phyloP scores from a whole-genome alignment of 2,113 vertebrate genomes.

The Chelonoidis abingdonii region DNA sequence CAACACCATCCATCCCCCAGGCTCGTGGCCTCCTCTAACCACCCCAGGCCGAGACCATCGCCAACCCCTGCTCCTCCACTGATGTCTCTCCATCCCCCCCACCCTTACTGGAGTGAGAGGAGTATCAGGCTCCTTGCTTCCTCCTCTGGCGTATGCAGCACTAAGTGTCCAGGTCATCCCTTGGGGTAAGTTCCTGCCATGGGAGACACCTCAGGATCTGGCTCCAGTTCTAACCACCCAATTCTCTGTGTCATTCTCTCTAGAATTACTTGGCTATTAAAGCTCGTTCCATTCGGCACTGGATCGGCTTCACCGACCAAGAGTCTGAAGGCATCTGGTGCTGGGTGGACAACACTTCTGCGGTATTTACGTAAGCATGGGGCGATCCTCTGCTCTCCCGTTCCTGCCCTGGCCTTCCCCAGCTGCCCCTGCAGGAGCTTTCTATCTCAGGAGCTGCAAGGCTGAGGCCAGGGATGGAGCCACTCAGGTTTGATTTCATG shows the following conservation, averaged over 20 bases:
- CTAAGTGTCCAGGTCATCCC: no score
- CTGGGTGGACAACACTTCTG: background rate
- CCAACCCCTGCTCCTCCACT: no score
- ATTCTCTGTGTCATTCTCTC: background rate
- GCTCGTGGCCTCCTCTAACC: no score
- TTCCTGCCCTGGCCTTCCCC: background rate
- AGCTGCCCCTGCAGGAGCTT: background rate
- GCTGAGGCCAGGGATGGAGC: background rate
- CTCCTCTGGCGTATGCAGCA: no score
- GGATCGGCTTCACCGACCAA: background rate
- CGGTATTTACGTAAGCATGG: background rate
- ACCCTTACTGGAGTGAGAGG: no score
- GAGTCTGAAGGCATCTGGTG: background rate
- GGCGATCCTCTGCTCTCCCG: background rate
- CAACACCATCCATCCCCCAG: no score
- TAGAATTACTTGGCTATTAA: background rate
- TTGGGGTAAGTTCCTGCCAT: no score
- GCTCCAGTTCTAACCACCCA: background rate
- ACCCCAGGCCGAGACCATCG: no score
- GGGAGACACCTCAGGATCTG: no score
- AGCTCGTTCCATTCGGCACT: background rate
- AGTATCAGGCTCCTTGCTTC: no score
- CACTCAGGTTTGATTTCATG: background rate
- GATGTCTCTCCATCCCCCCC: no score
- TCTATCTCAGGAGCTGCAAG: background rate